Percentiles rank a stretch among this genome's conserved stretches.
These are phyloP conservation scores for Chalcosyrphus nemorum DNA, from an alignment of 2,888 invertebrate genomes.

Conservation along the genomic window DNA sequence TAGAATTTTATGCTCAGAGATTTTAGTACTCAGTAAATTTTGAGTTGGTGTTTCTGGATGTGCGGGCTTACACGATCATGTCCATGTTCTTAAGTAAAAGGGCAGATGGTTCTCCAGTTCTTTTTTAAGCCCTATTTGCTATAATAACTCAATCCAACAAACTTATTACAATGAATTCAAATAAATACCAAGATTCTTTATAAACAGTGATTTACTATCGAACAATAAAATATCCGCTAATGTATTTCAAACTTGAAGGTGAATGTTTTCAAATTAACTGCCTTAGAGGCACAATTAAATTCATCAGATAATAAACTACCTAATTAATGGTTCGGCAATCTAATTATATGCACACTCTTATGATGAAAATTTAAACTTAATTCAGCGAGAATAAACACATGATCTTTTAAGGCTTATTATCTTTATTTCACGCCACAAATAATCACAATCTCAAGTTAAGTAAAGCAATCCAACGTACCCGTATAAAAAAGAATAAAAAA, in stretches of 20 bases:
- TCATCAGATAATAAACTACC: not conserved
- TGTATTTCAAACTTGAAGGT: not conserved
- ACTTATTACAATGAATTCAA: too few species aligned
- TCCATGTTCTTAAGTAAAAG: too few species aligned
- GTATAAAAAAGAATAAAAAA: slow-evolving; percentile 27
- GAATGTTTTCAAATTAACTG: not conserved
- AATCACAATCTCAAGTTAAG: not conserved
- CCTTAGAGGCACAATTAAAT: not conserved
- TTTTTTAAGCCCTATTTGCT: too few species aligned
- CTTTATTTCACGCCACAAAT: not conserved
- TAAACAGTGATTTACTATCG: not conserved
- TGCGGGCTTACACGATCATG: too few species aligned
- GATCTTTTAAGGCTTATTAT: not conserved
- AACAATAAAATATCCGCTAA: not conserved
- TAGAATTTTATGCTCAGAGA: too few species aligned
- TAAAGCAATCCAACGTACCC: slow-evolving; percentile 8
- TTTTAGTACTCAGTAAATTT: too few species aligned
- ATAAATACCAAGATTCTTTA: too few species aligned
- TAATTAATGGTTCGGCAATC: not conserved
- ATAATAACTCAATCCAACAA: too few species aligned
- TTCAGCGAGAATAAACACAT: not conserved
- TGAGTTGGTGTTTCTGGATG: too few species aligned
- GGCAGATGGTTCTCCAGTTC: too few species aligned
- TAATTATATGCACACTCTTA: not conserved
- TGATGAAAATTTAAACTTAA: not conserved